Percentiles rank a stretch among this genome's conserved stretches.
phyloP scores from a whole-genome alignment of 1,140 invertebrate genomes.

The Drosophila tsacasi region DNA sequence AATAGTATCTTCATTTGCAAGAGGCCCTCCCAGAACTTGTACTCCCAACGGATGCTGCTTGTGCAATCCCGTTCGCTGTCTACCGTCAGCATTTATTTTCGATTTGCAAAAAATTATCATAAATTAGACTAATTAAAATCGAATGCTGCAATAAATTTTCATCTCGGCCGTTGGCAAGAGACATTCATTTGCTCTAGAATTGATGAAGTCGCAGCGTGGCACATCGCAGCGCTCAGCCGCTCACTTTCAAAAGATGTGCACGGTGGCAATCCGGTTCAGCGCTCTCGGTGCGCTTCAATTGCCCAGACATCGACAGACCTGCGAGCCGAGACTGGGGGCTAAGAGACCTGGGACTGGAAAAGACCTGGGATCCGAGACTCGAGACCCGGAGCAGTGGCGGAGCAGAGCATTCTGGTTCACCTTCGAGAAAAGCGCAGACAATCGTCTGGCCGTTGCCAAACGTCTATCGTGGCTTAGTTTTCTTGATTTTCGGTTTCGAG shows the following conservation, averaged over 20 bases:
- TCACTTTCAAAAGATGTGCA: conserved; percentile 78
- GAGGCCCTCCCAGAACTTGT: neutral
- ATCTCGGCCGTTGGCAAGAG: conserved; percentile 38
- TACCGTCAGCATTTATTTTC: conserved; percentile 40
- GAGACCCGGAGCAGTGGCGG: conserved; percentile 36
- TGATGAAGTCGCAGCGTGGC: conserved; percentile 49
- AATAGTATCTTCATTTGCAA: neutral
- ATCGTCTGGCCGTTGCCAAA: conserved; percentile 43
- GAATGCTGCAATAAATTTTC: conserved; percentile 71
- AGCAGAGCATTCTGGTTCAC: conserved; percentile 66
- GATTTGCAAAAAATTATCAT: conserved; percentile 66
- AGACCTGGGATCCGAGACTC: conserved; percentile 15
- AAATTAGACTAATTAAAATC: conserved; percentile 78
- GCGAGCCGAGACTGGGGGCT: conserved; percentile 24
- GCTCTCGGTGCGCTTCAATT: conserved; percentile 61
- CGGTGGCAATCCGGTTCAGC: conserved; percentile 67
- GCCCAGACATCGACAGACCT: conserved; percentile 32
- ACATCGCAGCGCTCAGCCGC: conserved; percentile 37
- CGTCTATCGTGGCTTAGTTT: conserved; percentile 58
- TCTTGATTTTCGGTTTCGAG: conserved; percentile 45
- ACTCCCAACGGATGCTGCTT: conserved; percentile 18
- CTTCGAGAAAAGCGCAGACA: conserved; percentile 71
- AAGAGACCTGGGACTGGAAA: conserved; percentile 2
- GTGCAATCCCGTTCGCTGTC: neutral
- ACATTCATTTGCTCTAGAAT: conserved; percentile 72